phyloP scores from a whole-genome alignment of 2,888 invertebrate genomes.

The Aphidius colemani region DNA sequence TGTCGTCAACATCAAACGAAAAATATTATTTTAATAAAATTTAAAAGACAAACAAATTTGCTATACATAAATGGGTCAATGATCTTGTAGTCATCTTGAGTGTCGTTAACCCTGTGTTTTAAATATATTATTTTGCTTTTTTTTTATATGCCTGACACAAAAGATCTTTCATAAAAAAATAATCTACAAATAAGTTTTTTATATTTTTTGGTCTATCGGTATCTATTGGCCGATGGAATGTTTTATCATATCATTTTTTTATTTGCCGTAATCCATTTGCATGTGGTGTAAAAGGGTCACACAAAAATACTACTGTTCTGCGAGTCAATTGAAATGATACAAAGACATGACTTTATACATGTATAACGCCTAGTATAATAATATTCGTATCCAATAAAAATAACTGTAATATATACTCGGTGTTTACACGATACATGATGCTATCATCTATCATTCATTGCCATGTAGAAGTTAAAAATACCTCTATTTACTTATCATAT shows the following conservation, averaged over 20 bases:
- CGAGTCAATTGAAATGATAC: conserved; percentile 29
- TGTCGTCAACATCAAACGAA: too few relatives aligned
- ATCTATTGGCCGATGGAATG: neutral
- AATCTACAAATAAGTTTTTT: too few relatives aligned
- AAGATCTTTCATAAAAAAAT: too few relatives aligned
- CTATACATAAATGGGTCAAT: too few relatives aligned
- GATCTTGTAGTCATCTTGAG: too few relatives aligned
- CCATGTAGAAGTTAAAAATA: too few relatives aligned
- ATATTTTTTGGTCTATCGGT: too few relatives aligned
- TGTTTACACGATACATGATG: neutral
- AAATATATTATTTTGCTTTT: conserved; percentile 36
- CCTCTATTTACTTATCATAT: too few relatives aligned
- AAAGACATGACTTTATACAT: conserved; percentile 44
- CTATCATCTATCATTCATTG: conserved; percentile 11
- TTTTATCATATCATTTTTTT: conserved; percentile 14
- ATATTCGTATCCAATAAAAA: conserved; percentile 1
- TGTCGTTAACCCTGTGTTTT: conserved; percentile 10
- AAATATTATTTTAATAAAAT: too few relatives aligned
- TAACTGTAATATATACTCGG: too few relatives aligned
- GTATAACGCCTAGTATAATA: neutral
- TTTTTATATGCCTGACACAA: conserved; percentile 36
- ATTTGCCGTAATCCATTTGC: conserved; percentile 24
- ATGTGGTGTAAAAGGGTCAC: conserved; percentile 42
- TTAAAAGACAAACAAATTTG: too few relatives aligned
- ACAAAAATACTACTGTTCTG: conserved; percentile 57